A percentile compares a stretch with the other conserved stretches of the same genome.
These are phyloP conservation scores for Drosophila ohnishii DNA, from an alignment of 1,140 invertebrate genomes.

Conservation along the genomic window DNA sequence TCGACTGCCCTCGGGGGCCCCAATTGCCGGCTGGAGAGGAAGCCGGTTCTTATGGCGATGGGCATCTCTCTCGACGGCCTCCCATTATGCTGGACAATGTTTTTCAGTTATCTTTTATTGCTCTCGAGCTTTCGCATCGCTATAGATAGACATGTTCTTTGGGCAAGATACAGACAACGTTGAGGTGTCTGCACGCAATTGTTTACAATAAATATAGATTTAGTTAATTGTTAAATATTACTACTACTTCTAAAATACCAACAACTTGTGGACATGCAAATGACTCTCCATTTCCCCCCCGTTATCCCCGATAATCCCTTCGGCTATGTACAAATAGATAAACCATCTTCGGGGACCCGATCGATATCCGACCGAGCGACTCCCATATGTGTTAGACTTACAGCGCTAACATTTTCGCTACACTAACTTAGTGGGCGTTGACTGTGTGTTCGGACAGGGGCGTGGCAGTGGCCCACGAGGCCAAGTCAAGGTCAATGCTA, in stretches of 20 bases:
- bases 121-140: slow-evolving; percentile 64
- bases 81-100: slow-evolving; percentile 41
- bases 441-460: slow-evolving; percentile 37
- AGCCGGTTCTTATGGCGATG: slow-evolving; percentile 29
- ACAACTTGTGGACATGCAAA: slow-evolving; percentile 69
- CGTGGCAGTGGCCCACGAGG: slow-evolving; percentile 43
- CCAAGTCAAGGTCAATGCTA: slow-evolving; percentile 52
- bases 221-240: slow-evolving; percentile 72
- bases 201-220: slow-evolving; percentile 72
- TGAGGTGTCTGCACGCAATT: slow-evolving; percentile 66
- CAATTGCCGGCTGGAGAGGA: slow-evolving; percentile 56
- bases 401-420: slow-evolving; percentile 68
- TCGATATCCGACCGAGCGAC: slow-evolving; percentile 15
- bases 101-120: slow-evolving; percentile 68
- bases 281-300: slow-evolving; percentile 50
- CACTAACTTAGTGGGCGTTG: slow-evolving; percentile 66
- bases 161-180: slow-evolving; percentile 78
- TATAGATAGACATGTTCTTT: slow-evolving; percentile 79
- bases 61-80: slow-evolving; percentile 2
- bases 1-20: slow-evolving; percentile 40
- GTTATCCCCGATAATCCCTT: slow-evolving; percentile 14
- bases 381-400: slow-evolving; percentile 48
- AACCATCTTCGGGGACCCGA: slow-evolving; percentile 1
- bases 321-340: slow-evolving; percentile 53
- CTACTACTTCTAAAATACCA: slow-evolving; percentile 72